These are phyloP conservation scores for Ceramica pisi DNA, from an alignment of 2,888 invertebrate species.

Conservation along the genomic window DNA sequence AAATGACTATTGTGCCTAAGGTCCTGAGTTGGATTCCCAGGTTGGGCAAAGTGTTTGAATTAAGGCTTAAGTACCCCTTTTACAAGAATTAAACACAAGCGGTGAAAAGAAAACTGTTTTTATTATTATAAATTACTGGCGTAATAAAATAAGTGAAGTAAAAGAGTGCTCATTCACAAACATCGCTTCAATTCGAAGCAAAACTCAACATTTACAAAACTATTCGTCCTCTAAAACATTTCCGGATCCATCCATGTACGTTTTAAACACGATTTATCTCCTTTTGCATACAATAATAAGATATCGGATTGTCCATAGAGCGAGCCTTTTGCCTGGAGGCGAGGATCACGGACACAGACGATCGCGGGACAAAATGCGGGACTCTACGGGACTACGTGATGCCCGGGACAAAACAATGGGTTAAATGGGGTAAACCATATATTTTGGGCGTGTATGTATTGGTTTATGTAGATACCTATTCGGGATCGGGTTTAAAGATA, in stretches of 20 bases:
- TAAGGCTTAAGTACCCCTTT: too few relatives aligned
- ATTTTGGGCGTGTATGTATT: conserved; percentile 9
- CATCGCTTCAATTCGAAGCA: not conserved
- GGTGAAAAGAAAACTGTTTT: too few relatives aligned
- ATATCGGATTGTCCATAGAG: conserved; percentile 60
- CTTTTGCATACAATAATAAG: conserved; percentile 72
- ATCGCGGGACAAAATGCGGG: conserved; percentile 50
- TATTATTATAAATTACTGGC: too few relatives aligned
- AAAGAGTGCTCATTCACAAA: not conserved
- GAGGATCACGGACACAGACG: conserved; percentile 55
- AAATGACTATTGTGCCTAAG: too few relatives aligned
- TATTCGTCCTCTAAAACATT: conserved; percentile 6
- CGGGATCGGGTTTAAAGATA: too few relatives aligned
- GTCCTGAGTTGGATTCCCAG: too few relatives aligned
- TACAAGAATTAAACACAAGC: too few relatives aligned
- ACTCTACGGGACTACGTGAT: conserved; percentile 27
- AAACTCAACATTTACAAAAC: conserved; percentile 6
- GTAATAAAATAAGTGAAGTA: not conserved
- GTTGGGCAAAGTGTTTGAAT: too few relatives aligned
- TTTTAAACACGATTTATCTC: conserved; percentile 71
- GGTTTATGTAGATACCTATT: not conserved
- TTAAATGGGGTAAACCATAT: conserved; percentile 1
- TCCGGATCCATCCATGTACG: conserved; percentile 18
- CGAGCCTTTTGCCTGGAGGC: conserved; percentile 65
- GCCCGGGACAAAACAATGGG: conserved; percentile 32